phyloP scores from a whole-genome alignment of 2,797 vertebrate species.

The Dendrocincla fuliginosa region DNA sequence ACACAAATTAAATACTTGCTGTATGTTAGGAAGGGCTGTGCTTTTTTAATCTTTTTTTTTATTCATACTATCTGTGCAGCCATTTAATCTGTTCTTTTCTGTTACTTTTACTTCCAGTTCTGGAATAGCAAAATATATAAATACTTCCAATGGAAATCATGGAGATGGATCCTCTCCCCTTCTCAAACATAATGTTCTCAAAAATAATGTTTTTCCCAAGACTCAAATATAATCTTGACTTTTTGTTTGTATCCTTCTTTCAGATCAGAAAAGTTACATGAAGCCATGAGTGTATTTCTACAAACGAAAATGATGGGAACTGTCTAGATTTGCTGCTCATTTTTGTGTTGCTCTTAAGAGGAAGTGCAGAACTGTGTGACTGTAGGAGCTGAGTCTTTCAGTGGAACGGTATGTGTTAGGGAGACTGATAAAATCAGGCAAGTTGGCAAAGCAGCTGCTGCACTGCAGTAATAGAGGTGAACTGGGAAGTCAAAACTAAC shows the following conservation, averaged over 20 bases:
- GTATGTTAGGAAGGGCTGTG: background rate
- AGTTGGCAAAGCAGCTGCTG: background rate
- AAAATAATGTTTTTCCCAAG: background rate
- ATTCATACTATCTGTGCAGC: background rate
- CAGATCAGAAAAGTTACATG: background rate
- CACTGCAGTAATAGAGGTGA: background rate
- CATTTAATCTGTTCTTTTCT: background rate
- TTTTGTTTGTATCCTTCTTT: background rate
- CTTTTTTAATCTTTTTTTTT: too few species aligned
- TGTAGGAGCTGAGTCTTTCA: background rate
- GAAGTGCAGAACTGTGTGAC: background rate
- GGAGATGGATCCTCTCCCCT: background rate
- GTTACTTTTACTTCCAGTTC: background rate
- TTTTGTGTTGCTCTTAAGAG: background rate
- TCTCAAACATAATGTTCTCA: background rate
- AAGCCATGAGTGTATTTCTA: background rate
- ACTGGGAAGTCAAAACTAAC: background rate
- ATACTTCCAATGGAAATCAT: background rate
- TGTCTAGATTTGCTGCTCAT: background rate
- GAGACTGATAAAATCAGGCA: constrained; percentile 1
- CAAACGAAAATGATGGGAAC: background rate
- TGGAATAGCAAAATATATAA: background rate
- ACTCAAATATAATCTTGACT: background rate
- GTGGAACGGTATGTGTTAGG: background rate
- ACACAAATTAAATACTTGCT: background rate